Conservation (phyloP, 2,113 vertebrate species). For the Piprites chloris region DNA sequence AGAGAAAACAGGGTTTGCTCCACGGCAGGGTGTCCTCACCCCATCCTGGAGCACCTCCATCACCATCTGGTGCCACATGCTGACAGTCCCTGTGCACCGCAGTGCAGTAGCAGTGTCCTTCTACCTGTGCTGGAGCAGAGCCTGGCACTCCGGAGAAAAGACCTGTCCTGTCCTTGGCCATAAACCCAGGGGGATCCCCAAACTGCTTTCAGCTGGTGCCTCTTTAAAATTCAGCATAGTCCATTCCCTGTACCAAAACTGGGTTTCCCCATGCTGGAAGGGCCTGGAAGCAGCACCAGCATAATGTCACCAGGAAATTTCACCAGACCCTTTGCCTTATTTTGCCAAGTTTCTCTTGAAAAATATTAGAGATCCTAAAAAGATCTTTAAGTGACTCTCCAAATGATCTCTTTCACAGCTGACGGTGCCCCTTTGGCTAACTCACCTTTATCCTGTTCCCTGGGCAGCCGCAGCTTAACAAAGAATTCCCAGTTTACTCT, state of each 20-base stretch:
- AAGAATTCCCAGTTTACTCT: neutral
- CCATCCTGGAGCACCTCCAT: neutral
- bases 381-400: neutral
- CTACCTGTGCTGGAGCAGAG: neutral
- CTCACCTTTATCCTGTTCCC: neutral
- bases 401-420: neutral
- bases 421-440: neutral
- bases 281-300: neutral
- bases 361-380: neutral
- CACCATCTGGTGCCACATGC: neutral
- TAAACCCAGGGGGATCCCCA: neutral
- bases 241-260: fast-evolving
- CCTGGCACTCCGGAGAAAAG: neutral
- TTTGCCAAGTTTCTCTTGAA: neutral
- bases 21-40: neutral
- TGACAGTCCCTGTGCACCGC: neutral
- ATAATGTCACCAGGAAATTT: neutral
- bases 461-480: neutral
- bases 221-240: neutral
- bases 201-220: neutral
- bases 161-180: neutral
- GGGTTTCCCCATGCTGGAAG: neutral
- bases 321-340: neutral
- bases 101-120: neutral
- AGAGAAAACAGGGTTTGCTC: neutral